These are phyloP conservation scores for Saccostrea glomerata DNA, from an alignment of 1,140 invertebrate genomes.

Conservation along the genomic window DNA sequence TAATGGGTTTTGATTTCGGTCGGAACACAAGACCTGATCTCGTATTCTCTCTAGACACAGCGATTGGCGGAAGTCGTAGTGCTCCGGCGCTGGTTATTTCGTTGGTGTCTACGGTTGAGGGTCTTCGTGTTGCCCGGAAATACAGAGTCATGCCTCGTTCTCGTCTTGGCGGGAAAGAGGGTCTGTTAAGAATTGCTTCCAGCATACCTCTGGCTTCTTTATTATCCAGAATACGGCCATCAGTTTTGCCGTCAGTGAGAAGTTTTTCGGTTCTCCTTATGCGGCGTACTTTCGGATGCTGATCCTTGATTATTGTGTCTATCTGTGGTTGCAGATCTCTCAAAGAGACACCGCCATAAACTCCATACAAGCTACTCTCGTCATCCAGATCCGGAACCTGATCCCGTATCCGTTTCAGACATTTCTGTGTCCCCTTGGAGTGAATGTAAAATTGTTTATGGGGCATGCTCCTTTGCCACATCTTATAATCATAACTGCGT, in stretches of 20 bases:
- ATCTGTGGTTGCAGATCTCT: slow-evolving; percentile 46
- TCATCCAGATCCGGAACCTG: slow-evolving; percentile 35
- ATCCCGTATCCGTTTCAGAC: slow-evolving; percentile 48
- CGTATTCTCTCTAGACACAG: slow-evolving; percentile 48
- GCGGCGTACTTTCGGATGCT: slow-evolving; percentile 43
- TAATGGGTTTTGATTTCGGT: slow-evolving; percentile 29
- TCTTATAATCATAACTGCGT: slow-evolving; percentile 44
- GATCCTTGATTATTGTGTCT: slow-evolving; percentile 27
- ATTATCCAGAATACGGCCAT: slow-evolving; percentile 44
- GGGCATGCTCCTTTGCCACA: slow-evolving; percentile 46
- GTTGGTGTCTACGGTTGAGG: slow-evolving; percentile 33
- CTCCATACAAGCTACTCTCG: slow-evolving; percentile 41
- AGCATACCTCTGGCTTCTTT: slow-evolving; percentile 6
- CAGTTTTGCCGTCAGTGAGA: slow-evolving; percentile 41
- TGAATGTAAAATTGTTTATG: slow-evolving; percentile 45
- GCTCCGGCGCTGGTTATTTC: slow-evolving; percentile 33
- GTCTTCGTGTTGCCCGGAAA: background rate
- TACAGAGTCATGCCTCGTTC: slow-evolving; percentile 25
- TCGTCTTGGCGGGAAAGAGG: slow-evolving; percentile 33
- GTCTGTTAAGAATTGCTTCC: slow-evolving; percentile 42
- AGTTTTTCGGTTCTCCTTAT: slow-evolving; percentile 42
- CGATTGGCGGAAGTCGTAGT: slow-evolving; percentile 50
- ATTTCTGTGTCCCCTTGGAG: slow-evolving; percentile 47
- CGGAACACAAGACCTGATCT: slow-evolving; percentile 8
- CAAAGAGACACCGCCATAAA: slow-evolving; percentile 49